phyloP scores from a whole-genome alignment of 2,888 invertebrate genomes.

The Diabrotica balteata region DNA sequence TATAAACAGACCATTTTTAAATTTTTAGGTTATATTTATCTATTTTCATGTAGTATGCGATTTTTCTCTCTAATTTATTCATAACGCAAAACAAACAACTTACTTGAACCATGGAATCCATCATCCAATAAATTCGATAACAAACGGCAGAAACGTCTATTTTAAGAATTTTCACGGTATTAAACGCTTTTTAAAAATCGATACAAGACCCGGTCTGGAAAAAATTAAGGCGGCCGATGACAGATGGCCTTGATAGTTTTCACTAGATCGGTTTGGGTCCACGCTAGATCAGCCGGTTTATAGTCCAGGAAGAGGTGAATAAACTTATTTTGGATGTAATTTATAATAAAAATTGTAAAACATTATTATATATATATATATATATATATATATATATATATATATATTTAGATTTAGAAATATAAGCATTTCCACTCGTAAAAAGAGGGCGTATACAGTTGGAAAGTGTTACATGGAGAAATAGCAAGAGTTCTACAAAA shows the following conservation, averaged over 20 bases:
- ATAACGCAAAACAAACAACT: slow-evolving; percentile 40
- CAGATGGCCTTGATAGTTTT: slow-evolving; percentile 41
- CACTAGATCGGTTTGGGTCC: slow-evolving; percentile 45
- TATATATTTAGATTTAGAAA: too few species aligned
- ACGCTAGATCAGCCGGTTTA: slow-evolving; percentile 48
- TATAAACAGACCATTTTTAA: slow-evolving; percentile 12
- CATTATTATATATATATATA: too few species aligned
- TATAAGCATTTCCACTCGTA: too few species aligned
- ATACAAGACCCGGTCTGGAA: slow-evolving; percentile 9
- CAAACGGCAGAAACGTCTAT: slow-evolving; percentile 34
- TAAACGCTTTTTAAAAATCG: slow-evolving; percentile 16
- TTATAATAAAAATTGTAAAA: too few species aligned
- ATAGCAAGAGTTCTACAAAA: too few species aligned
- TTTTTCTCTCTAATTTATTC: too few species aligned
- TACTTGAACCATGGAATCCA: slow-evolving; percentile 47
- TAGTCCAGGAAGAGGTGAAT: slow-evolving; percentile 46
- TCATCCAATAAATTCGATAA: slow-evolving; percentile 42
- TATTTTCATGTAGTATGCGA: slow-evolving; percentile 23
- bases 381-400: too few species aligned
- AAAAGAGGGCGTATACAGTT: too few species aligned
- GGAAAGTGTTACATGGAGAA: too few species aligned
- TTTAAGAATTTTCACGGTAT: slow-evolving; percentile 25
- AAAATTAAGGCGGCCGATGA: slow-evolving; percentile 38
- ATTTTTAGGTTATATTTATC: slow-evolving; percentile 6
- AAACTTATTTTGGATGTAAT: too few species aligned